Evolutionary conservation across 2,113 vertebrate genomes (phyloP).

Genomic region (Illadopsis cleaveri): DNA sequence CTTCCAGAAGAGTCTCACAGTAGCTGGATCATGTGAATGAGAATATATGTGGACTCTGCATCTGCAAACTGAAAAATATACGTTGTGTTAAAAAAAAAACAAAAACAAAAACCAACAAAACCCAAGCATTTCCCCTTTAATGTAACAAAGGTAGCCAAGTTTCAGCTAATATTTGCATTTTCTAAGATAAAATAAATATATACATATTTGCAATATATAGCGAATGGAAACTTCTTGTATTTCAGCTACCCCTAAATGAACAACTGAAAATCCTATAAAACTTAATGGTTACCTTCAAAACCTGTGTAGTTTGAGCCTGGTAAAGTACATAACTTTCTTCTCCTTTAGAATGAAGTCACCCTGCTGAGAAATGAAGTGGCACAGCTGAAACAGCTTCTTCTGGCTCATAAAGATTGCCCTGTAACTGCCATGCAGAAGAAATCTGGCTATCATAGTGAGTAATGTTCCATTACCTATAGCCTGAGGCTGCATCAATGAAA

Average conservation of each 20-base stretch:
- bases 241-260: slow-evolving; percentile 50
- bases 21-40: neutral
- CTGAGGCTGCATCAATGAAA: slow-evolving; percentile 79
- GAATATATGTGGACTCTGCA: neutral
- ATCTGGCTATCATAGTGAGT: slow-evolving; percentile 99
- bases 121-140: neutral
- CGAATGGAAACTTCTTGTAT: neutral
- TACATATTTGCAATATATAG: neutral
- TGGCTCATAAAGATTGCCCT: slow-evolving; percentile 99
- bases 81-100: neutral
- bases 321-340: slow-evolving; percentile 77
- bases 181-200: neutral
- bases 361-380: slow-evolving; percentile 99
- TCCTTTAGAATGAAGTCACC: slow-evolving; percentile 95
- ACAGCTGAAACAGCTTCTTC: slow-evolving; percentile 99
- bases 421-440: slow-evolving; percentile 99
- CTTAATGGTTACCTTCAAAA: slow-evolving; percentile 64
- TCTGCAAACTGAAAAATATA: slow-evolving; percentile 7
- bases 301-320: slow-evolving; percentile 46
- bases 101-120: too few species aligned
- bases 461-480: slow-evolving; percentile 89
- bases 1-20: neutral
- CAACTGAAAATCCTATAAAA: slow-evolving; percentile 59
- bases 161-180: slow-evolving; percentile 6
- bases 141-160: neutral